Evolutionary conservation across 2,113 vertebrate genomes (phyloP).

Genomic region (Sphaerodactylus townsendi): DNA sequence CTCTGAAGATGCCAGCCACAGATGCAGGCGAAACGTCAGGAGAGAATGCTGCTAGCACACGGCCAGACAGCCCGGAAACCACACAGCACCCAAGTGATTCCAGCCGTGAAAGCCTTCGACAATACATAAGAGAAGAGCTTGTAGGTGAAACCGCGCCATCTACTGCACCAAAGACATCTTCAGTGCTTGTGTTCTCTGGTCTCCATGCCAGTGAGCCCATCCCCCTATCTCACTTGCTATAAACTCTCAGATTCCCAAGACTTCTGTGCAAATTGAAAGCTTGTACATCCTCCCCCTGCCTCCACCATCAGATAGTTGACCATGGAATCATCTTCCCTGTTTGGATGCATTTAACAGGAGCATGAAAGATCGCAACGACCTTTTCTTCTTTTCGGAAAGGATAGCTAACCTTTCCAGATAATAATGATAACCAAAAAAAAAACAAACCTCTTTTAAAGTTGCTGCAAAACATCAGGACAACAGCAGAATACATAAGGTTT

Average conservation of each 20-base stretch:
- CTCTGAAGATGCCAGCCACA: no score
- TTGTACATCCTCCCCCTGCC: no score
- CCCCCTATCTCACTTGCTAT: background rate
- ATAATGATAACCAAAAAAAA: conserved; percentile 1
- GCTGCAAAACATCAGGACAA: background rate
- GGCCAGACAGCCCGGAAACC: no score
- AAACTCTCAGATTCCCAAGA: background rate
- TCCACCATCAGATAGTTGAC: background rate
- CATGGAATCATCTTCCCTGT: background rate
- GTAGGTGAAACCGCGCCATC: background rate
- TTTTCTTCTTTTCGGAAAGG: conserved; percentile 25
- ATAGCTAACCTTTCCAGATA: conserved; percentile 34
- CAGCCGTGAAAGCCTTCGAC: no score
- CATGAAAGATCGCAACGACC: conserved; percentile 14
- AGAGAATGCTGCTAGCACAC: no score
- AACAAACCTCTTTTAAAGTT: background rate
- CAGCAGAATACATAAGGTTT: background rate
- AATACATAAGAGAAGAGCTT: no score
- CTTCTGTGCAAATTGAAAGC: background rate
- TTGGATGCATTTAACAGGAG: conserved; percentile 15
- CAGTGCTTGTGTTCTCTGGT: no score
- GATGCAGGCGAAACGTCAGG: no score
- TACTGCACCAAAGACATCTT: background rate
- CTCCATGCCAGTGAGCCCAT: background rate
- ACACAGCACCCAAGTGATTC: no score